phyloP scores from a whole-genome alignment of 2,888 invertebrate species.

The Ochropleura plecta region DNA sequence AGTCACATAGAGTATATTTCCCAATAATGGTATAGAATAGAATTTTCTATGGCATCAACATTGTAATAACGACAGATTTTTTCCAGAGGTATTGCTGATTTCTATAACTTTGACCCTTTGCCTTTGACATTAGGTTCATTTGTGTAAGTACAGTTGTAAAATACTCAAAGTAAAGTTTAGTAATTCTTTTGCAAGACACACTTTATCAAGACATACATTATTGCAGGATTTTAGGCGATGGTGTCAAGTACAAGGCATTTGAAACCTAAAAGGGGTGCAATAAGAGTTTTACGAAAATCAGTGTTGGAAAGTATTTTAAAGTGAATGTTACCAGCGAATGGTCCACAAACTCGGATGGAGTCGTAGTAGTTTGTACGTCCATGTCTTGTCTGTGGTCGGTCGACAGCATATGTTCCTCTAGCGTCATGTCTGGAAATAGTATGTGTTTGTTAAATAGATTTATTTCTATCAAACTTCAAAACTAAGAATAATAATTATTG shows the following conservation, averaged over 20 bases:
- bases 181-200: no score
- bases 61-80: no score
- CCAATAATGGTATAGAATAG: not conserved
- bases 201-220: no score
- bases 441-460: not conserved
- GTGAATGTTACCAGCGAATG: slow-evolving; percentile 69
- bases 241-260: not conserved
- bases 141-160: no score
- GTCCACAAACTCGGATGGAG: slow-evolving; percentile 55
- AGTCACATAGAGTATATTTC: not conserved
- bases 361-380: slow-evolving; percentile 58
- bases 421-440: slow-evolving; percentile 75
- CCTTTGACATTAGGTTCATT: not conserved
- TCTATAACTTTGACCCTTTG: not conserved
- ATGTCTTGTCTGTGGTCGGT: slow-evolving; percentile 68
- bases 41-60: no score
- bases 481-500: not conserved
- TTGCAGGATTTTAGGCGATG: no score
- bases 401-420: slow-evolving; percentile 80
- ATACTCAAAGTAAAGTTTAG: no score
- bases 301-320: not conserved
- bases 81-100: not conserved
- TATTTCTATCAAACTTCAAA: not conserved
- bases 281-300: not conserved
- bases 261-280: not conserved